Base-by-base conservation (phyloP, 2,888 invertebrate genomes). In the Diarsia brunnea region DNA sequence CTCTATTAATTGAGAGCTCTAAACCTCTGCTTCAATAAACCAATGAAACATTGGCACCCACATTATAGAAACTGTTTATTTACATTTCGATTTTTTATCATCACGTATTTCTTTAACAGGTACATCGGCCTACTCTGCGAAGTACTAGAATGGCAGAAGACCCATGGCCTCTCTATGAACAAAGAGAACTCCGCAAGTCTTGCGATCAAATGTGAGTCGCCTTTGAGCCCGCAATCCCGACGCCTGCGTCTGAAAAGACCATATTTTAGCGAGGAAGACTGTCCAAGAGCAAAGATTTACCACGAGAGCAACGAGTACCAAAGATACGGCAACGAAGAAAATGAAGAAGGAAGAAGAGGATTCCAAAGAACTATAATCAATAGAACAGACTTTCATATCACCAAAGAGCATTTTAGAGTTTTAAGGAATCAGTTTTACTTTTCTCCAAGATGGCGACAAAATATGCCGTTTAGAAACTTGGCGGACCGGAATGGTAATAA, bases 131-230 rank as follows among this genome's bases (percentile, higher is more conserved):
- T 99, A 1, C 97, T 99, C 43, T 98, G 98, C 79, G 98, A 98
- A 90, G 98, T 99, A 0, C 93, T 99, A 19, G 98, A 99, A 89
- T 99, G 99, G 98, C 99, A 99, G 95, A 98, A 97, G 87, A 94
- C 90, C 53, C 95, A 96, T 79, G 94, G 95, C 10, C 91, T 94
- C 0, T 90, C 94, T 16, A 95, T 94, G 80, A 96, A 96, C 87
- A 96, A 95, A 80, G 96, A 96, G 69, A 97, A 96, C 89, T 92
- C 94, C 1, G 94, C 94, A 0, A 93, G 91, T 47, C 89, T 96
- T 0, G 96, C 96, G 58, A 97, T 96, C 76, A 97, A 97, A 93
- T 97, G 95, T 88, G 97, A 97, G 90, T 90, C 96, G 2, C 94
- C 96, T 69, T 86, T 94, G 75, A 95, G 96, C 73, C 94, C 96